Evolutionary conservation across 2,888 invertebrate species (phyloP).

Genomic region (Callinectes sapidus): DNA sequence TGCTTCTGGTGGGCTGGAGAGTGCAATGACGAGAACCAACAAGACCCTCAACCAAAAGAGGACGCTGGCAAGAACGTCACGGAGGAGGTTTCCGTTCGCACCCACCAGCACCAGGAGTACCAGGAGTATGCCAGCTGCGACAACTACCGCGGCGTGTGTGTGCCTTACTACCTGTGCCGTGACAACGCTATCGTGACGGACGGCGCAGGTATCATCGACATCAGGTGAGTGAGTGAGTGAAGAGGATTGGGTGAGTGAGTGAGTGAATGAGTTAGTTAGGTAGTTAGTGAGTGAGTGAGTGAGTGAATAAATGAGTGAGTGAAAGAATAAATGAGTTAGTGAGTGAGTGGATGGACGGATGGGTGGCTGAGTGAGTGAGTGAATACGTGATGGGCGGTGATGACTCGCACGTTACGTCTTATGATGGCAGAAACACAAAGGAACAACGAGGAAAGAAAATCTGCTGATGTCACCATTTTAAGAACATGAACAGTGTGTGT

Average conservation of each 20-base stretch:
- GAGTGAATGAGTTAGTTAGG: background rate
- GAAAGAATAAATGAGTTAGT: conserved; percentile 75
- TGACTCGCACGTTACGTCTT: background rate
- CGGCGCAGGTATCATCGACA: conserved; percentile 85
- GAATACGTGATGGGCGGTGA: background rate
- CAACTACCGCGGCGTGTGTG: conserved; percentile 81
- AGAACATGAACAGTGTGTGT: background rate
- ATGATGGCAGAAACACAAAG: background rate
- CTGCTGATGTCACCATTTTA: conserved; percentile 8
- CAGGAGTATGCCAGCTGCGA: conserved; percentile 25
- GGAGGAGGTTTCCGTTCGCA: no score
- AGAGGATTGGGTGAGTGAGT: conserved; percentile 78
- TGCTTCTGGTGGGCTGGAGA: conserved; percentile 14
- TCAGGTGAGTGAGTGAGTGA: conserved; percentile 79
- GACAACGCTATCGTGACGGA: conserved; percentile 82
- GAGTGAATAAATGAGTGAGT: background rate
- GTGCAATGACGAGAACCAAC: background rate
- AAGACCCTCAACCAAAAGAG: background rate
- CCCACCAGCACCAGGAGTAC: background rate
- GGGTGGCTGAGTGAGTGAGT: background rate
- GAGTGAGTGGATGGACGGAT: background rate
- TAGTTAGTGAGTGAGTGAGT: no score
- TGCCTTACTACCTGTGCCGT: conserved; percentile 86
- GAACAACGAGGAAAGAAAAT: background rate
- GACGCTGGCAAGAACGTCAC: background rate